Conservation (phyloP, 2,797 vertebrate species). For the Crenichthys baileyi region DNA sequence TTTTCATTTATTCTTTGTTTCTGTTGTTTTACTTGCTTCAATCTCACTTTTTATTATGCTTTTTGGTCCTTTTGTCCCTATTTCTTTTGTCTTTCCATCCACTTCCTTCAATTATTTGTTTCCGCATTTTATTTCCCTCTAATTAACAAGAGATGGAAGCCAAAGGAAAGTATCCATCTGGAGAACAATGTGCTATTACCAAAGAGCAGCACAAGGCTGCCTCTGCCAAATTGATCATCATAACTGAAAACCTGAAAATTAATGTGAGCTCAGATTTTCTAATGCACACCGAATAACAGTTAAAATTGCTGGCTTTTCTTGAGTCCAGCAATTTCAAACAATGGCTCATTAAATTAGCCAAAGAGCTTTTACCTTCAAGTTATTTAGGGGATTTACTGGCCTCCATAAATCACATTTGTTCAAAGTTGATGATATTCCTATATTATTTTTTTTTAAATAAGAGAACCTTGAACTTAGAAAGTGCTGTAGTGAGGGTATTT, state of each 20-base stretch:
- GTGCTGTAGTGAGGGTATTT: background rate
- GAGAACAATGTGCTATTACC: slow-evolving; percentile 55
- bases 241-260: background rate
- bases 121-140: slow-evolving; percentile 13
- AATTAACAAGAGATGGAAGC: slow-evolving; percentile 49
- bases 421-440: background rate
- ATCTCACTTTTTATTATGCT: background rate
- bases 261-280: background rate
- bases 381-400: background rate
- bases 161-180: slow-evolving; percentile 14
- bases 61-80: background rate
- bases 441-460: background rate
- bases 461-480: background rate
- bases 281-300: background rate
- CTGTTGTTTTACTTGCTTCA: slow-evolving; percentile 3
- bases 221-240: slow-evolving; percentile 25
- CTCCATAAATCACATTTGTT: background rate
- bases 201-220: slow-evolving; percentile 13
- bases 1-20: slow-evolving; percentile 11
- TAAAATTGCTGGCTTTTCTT: background rate
- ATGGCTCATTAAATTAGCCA: background rate
- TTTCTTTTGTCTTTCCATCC: background rate
- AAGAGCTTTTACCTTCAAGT: background rate
- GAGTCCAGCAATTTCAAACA: background rate
- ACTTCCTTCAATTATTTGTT: slow-evolving; percentile 13